These are phyloP conservation scores for Furcula furcula DNA, from an alignment of 2,888 invertebrate species.

Conservation along the genomic window DNA sequence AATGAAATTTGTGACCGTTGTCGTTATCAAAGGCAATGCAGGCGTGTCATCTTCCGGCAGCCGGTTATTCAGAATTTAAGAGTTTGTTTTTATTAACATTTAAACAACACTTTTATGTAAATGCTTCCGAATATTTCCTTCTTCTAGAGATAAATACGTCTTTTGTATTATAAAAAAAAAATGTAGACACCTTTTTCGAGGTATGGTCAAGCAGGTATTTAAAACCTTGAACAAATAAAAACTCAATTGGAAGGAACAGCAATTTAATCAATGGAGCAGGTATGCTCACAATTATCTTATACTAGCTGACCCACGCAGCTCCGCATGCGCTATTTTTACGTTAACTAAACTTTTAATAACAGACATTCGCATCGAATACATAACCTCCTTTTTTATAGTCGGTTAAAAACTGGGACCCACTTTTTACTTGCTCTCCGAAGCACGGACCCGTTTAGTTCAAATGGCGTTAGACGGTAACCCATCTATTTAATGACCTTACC, in stretches of 20 bases:
- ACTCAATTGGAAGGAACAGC: conserved; percentile 19
- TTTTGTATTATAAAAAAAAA: conserved; percentile 30
- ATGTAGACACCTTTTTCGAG: conserved; percentile 15
- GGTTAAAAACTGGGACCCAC: too few relatives aligned
- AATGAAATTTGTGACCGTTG: neutral
- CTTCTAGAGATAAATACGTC: conserved; percentile 34
- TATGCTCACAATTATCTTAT: conserved; percentile 25
- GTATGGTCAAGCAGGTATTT: conserved; percentile 11
- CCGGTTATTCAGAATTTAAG: conserved; percentile 21
- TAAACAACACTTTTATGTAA: neutral
- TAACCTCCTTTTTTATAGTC: too few relatives aligned
- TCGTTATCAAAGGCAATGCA: conserved; percentile 1
- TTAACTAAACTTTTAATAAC: too few relatives aligned
- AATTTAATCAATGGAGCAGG: conserved; percentile 30
- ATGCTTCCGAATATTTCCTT: conserved; percentile 26
- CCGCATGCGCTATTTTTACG: too few relatives aligned
- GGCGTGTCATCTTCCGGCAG: neutral
- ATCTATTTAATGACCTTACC: too few relatives aligned
- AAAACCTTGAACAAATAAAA: conserved; percentile 20
- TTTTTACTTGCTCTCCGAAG: too few relatives aligned
- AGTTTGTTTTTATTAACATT: conserved; percentile 19
- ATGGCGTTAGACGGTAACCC: too few relatives aligned
- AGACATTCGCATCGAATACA: too few relatives aligned
- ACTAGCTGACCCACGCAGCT: too few relatives aligned
- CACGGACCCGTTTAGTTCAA: too few relatives aligned